phyloP scores from a whole-genome alignment of 64 coral and sea anemone genomes.

The Montipora efflorescens region DNA sequence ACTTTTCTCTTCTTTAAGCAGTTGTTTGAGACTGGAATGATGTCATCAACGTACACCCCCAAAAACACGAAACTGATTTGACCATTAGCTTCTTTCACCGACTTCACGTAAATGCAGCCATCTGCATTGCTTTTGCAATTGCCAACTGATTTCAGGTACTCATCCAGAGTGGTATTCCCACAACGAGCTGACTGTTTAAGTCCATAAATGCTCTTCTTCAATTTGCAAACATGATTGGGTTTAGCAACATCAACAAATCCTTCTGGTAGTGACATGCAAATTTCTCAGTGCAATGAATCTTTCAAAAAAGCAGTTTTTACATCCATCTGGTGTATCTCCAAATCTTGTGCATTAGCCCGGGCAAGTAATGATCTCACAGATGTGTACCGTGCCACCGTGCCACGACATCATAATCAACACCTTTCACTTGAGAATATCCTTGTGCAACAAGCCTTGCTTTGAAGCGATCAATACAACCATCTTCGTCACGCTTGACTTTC shows the following conservation, averaged over 20 bases:
- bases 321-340: constrained; percentile 68
- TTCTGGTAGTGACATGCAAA: constrained; percentile 30
- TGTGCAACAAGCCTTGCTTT: constrained; percentile 48
- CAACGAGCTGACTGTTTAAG: constrained; percentile 74
- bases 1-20: constrained; percentile 66
- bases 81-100: constrained; percentile 53
- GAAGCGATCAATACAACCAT: constrained; percentile 54
- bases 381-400: constrained; percentile 54
- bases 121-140: constrained; percentile 62
- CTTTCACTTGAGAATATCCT: constrained; percentile 75
- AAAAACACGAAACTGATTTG: constrained; percentile 65
- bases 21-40: constrained; percentile 68
- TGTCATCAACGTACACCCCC: constrained; percentile 74
- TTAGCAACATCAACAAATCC: constrained; percentile 66
- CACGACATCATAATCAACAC: constrained; percentile 69
- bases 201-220: constrained; percentile 73
- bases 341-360: constrained; percentile 11
- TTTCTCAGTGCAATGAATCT: constrained; percentile 52
- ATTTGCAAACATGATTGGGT: constrained; percentile 70
- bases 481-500: constrained; percentile 59
- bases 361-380: constrained; percentile 65
- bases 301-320: constrained; percentile 79
- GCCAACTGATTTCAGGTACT: constrained; percentile 18
- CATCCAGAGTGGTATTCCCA: constrained; percentile 48
- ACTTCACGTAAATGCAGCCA: constrained; percentile 68